A percentile compares a stretch with the other conserved stretches of the same genome.
Evolutionary conservation across 2,888 invertebrate species (phyloP).

Genomic region (Clepsis dumicolana): DNA sequence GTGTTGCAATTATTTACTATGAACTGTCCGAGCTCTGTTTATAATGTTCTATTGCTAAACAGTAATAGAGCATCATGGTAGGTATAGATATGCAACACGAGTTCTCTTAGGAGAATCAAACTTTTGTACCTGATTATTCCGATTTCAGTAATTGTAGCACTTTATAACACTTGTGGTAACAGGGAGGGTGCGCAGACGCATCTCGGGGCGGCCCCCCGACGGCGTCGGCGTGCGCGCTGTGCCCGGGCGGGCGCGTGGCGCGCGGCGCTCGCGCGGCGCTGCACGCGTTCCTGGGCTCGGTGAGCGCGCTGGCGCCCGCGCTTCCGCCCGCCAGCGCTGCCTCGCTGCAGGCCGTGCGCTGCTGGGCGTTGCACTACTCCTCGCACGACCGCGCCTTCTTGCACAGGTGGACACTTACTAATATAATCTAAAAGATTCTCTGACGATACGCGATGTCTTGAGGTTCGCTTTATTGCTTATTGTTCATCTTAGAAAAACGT

Average conservation of each 20-base stretch:
- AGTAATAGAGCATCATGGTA: too few species aligned
- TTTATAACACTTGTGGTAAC: slow-evolving; percentile 9
- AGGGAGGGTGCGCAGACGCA: slow-evolving; percentile 58
- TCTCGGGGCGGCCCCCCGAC: slow-evolving; percentile 56
- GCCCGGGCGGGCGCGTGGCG: slow-evolving; percentile 72
- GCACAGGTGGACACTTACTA: slow-evolving; percentile 87
- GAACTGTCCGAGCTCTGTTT: too few species aligned
- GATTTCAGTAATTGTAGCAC: too few species aligned
- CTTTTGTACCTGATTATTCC: too few species aligned
- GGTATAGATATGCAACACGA: too few species aligned
- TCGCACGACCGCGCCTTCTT: slow-evolving; percentile 96
- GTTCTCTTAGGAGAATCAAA: too few species aligned
- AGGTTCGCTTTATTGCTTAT: too few species aligned
- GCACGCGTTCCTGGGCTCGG: slow-evolving; percentile 95
- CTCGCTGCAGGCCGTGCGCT: slow-evolving; percentile 96
- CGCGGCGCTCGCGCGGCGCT: slow-evolving; percentile 88
- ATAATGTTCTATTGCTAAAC: too few species aligned
- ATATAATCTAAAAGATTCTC: too few species aligned
- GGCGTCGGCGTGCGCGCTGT: slow-evolving; percentile 71
- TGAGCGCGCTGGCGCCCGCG: slow-evolving; percentile 96
- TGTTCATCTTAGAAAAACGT: too few species aligned
- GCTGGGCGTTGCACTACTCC: slow-evolving; percentile 96
- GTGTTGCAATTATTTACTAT: too few species aligned
- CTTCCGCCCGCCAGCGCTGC: slow-evolving; percentile 95
- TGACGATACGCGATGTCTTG: too few species aligned